Percentiles rank a stretch among this genome's conserved stretches.
Conservation (phyloP, 2,888 invertebrate species). For the Gortyna flavago region DNA sequence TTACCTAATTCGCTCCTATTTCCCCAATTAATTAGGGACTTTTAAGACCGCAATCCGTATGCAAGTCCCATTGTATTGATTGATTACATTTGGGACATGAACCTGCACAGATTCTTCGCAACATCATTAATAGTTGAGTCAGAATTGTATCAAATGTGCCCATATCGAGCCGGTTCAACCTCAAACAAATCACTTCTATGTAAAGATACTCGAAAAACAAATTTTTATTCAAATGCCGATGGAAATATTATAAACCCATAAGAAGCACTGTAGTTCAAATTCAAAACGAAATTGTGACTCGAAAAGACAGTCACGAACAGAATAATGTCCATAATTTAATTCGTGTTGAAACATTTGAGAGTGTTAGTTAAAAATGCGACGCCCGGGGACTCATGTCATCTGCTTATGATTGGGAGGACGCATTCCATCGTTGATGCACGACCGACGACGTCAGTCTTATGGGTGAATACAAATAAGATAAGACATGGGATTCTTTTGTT, state of each 20-base stretch:
- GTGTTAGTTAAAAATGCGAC: slow-evolving; percentile 77
- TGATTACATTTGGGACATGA: too few species aligned
- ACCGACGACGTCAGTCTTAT: slow-evolving; percentile 66
- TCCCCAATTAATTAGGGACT: too few species aligned
- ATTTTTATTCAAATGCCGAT: slow-evolving; percentile 21
- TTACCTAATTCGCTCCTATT: too few species aligned
- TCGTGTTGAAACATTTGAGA: slow-evolving; percentile 68
- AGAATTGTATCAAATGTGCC: too few species aligned
- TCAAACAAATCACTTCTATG: too few species aligned
- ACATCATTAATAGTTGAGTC: too few species aligned
- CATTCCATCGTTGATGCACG: slow-evolving; percentile 80
- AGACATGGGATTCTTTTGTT: slow-evolving; percentile 48
- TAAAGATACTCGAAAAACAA: neutral
- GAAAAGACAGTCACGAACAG: slow-evolving; percentile 57
- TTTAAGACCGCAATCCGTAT: too few species aligned
- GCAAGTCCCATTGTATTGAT: too few species aligned
- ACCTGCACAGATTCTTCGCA: too few species aligned
- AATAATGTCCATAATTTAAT: slow-evolving; percentile 71
- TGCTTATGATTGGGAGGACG: slow-evolving; percentile 81
- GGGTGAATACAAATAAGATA: slow-evolving; percentile 67
- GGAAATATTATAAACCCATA: slow-evolving; percentile 12
- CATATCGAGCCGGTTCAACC: too few species aligned
- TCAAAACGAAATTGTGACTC: slow-evolving; percentile 44
- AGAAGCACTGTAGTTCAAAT: slow-evolving; percentile 30
- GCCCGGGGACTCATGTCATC: slow-evolving; percentile 77